Evolutionary conservation across 2,888 invertebrate species (phyloP), one percentile per base, ranked within the genome.

Genomic region (Spilosoma lubricipeda): DNA sequence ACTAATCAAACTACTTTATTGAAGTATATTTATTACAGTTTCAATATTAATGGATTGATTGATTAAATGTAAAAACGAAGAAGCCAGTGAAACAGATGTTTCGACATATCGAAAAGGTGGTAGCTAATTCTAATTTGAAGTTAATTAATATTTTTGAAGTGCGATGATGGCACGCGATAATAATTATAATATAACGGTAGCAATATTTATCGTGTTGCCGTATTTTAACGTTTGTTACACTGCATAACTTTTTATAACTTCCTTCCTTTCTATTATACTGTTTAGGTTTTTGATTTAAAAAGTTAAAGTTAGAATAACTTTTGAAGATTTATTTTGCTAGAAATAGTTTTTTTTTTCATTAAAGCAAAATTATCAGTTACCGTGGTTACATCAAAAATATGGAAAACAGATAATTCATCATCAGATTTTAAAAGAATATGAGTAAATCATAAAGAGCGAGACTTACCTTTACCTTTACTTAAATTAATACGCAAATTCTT

Each of bases 131-230:
- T 77, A 77, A 81, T 78, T 78, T 84, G 80, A 78, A 81, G 76
- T 83, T 78, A 74, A 78, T 81, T 81, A 80, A 78, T 81, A 75
- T 67, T 67, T 73, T 73, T 75, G 75, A 75, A 67, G 70, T 70
- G 70, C 70, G 79, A 76, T 81, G 85, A 85, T 77, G 82, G 73
- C 74, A 73, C 82, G 70, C 80, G 86, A 81, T 84, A 83, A 82
- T 77, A 74, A 85, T 78, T 78, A 85, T 79, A 77, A 76, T 48
- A 77, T 83, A 84, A 84, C 83, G 82, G 85, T 82, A 81, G 72
- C 36, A 59, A 71, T 39, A 74, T 74, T 73, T 69, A 70, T 71
- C 18, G 56, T 75, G 66, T 79, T 81, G 83, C 83, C 83, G 81
- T 72, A 67, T 80, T 64, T 72, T 52, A 75, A 77, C 83, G 77